Evolutionary conservation across 2,888 invertebrate species (phyloP).

Genomic region (Aspidiotus rigidus): DNA sequence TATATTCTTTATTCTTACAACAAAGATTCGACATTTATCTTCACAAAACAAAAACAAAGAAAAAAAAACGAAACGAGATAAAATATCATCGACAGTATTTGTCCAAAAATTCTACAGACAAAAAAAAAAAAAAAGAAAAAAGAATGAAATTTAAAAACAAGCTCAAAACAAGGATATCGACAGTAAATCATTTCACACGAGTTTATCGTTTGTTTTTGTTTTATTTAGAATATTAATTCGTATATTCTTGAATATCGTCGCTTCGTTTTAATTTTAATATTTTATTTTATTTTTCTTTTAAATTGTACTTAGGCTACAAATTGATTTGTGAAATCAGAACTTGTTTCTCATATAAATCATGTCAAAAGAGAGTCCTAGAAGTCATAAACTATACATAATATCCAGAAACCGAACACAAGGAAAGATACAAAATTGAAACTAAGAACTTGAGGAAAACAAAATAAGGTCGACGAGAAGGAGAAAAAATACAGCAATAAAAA

Average conservation of each 20-base stretch:
- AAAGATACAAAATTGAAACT: constrained; percentile 1
- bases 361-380: too few relatives aligned
- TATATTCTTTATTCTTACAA: constrained; percentile 6
- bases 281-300: too few relatives aligned
- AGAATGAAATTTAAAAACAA: constrained; percentile 16
- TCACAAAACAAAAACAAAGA: constrained; percentile 16
- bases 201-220: too few relatives aligned
- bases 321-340: too few relatives aligned
- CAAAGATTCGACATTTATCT: constrained; percentile 1
- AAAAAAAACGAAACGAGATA: constrained; percentile 10
- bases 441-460: too few relatives aligned
- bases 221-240: too few relatives aligned
- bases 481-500: too few relatives aligned
- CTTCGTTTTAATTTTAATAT: too few relatives aligned
- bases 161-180: constrained; percentile 22
- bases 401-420: constrained; percentile 5
- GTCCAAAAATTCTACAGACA: constrained; percentile 11
- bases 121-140: constrained; percentile 10
- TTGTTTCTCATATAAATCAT: too few relatives aligned
- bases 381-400: constrained; percentile 5
- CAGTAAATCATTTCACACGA: neutral
- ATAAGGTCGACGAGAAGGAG: too few relatives aligned
- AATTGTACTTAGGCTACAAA: too few relatives aligned
- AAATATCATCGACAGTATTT: constrained; percentile 6
- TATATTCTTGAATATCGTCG: too few relatives aligned